Evolutionary conservation across 2,888 invertebrate species (phyloP), one percentile per base, ranked within the genome.

Genomic region (Eucera pruinosa): DNA sequence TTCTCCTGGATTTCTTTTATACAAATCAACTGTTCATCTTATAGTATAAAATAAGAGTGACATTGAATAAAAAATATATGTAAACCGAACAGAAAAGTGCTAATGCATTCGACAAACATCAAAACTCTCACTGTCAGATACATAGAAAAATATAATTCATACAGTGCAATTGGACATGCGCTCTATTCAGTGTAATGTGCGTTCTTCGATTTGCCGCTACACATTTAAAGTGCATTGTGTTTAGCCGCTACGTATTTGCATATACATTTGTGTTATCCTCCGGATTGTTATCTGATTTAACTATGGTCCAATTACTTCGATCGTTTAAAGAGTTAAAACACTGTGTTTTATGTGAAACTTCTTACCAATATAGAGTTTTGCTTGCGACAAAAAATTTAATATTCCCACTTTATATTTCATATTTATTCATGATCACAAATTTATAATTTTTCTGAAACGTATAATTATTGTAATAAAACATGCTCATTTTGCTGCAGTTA

Each of bases 111-210:
- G 89, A 89, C 89, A 90, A 85, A 91, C 91, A 92, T 92, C 92
- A 92, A 92, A 92, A 92, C 92, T 91, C 92, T 91, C 91, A 92
- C 90, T 91, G 92, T 92, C 92, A 92, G 92, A 92, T 91, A 91
- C 89, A 90, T 87, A 88, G 87, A 89, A 87, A 41, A 82, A 87
- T n/a, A n/a, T 82, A 82, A 81, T 82, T 88, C 87, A 87, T 88
- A 90, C 85, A 84, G 91, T 91, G 91, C 92, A 90, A 86, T 87
- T 88, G 87, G 84, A 82, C 92, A 91, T 92, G 92, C 92, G 80
- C 84, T 83, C 90, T 91, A 91, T 86, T 82, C 86, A 70, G 89
- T 90, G 85, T 86, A 77, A 78, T 81, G 89, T 89, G 86, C 87
- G 86, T 87, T 72, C 64, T 74, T 80, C 79, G 48, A 78, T 70